Percentiles rank a stretch among this genome's conserved stretches.
Evolutionary conservation across 2,888 invertebrate species (phyloP).

Genomic region (Phalera bucephala): DNA sequence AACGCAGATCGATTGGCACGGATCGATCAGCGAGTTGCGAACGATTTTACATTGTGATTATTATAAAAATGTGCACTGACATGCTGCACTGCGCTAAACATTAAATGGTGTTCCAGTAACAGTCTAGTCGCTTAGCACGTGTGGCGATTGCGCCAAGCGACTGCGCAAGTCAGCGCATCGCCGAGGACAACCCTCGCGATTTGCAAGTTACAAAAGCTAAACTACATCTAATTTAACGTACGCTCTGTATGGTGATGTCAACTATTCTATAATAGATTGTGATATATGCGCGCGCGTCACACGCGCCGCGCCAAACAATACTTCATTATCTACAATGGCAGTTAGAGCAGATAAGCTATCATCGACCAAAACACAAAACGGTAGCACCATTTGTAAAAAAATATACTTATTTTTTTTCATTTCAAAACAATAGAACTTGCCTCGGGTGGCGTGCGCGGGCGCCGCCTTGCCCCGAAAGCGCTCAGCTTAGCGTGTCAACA

Average conservation of each 20-base stretch:
- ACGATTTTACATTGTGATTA: conserved; percentile 32
- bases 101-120: no score
- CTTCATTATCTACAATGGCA: conserved; percentile 55
- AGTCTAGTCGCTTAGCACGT: no score
- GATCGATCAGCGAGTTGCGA: conserved; percentile 30
- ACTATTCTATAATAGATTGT: conserved; percentile 39
- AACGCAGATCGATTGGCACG: conserved; percentile 33
- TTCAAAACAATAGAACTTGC: conserved; percentile 51
- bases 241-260: conserved; percentile 33
- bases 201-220: conserved; percentile 71
- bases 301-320: conserved; percentile 38
- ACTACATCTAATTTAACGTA: conserved; percentile 50
- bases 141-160: no score
- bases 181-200: conserved; percentile 16
- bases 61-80: conserved; percentile 11
- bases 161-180: background rate
- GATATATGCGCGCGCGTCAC: conserved; percentile 50
- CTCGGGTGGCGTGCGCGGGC: conserved; percentile 26
- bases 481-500: conserved; percentile 42
- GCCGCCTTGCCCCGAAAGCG: conserved; percentile 30
- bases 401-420: conserved; percentile 52
- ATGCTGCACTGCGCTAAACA: conserved; percentile 2
- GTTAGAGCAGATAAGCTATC: conserved; percentile 69
- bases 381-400: conserved; percentile 82
- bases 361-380: conserved; percentile 75